Evolutionary conservation across 64 coral and sea anemone species (phyloP).

Genomic region (Dendrophyllia cribrosa): DNA sequence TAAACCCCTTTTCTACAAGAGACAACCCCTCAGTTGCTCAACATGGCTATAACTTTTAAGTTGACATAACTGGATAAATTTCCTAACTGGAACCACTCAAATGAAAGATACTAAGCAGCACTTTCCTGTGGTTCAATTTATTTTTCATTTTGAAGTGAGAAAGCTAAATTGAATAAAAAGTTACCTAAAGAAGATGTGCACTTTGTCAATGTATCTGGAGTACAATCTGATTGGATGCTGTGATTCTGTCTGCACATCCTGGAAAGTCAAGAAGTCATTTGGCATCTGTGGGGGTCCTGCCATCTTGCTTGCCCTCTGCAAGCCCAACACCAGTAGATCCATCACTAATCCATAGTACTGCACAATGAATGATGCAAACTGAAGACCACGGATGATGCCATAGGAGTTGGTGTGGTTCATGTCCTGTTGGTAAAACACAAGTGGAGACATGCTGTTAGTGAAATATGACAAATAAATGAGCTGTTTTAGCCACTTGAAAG

Average conservation of each 20-base stretch:
- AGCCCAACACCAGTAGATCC: slow-evolving; percentile 92
- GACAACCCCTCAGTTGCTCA: too few relatives aligned
- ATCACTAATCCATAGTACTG: slow-evolving; percentile 98
- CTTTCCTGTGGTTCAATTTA: too few relatives aligned
- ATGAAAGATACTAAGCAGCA: too few relatives aligned
- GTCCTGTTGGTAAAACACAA: slow-evolving; percentile 59
- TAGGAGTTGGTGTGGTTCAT: slow-evolving; percentile 99
- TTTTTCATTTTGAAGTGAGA: too few relatives aligned
- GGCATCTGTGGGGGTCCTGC: slow-evolving; percentile 98
- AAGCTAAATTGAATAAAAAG: background rate
- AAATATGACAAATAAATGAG: too few relatives aligned
- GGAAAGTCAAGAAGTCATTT: slow-evolving; percentile 98
- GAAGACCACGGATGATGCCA: slow-evolving; percentile 98
- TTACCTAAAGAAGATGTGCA: slow-evolving; percentile 97
- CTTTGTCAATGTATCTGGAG: slow-evolving; percentile 95
- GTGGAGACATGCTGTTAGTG: background rate
- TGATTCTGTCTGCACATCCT: slow-evolving; percentile 91
- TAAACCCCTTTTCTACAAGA: too few relatives aligned
- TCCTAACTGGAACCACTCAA: too few relatives aligned
- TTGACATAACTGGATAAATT: too few relatives aligned
- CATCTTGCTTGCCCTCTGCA: slow-evolving; percentile 98
- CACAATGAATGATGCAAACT: slow-evolving; percentile 99
- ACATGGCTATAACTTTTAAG: too few relatives aligned
- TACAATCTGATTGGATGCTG: slow-evolving; percentile 96
- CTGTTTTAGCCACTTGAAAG: too few relatives aligned